Conservation (phyloP, 2,888 invertebrate genomes). For the Lumbricus terrestris region DNA sequence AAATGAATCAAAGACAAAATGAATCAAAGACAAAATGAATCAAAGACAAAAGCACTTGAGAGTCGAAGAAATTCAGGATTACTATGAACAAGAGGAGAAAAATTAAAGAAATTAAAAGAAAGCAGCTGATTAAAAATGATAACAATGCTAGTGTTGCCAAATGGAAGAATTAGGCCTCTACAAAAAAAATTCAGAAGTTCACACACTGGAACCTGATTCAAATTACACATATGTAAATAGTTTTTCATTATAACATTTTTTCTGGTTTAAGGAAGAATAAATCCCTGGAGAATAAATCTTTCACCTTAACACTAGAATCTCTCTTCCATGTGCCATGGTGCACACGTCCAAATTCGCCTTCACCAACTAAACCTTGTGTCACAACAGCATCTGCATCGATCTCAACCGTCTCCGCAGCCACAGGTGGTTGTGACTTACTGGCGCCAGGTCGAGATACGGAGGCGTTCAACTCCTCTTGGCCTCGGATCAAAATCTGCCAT, state of each 20-base stretch:
- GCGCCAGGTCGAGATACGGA: not conserved
- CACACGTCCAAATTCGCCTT: constrained; percentile 96
- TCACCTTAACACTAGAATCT: constrained; percentile 78
- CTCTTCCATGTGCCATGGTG: constrained; percentile 97
- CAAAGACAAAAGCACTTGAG: not conserved
- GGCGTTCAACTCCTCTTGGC: not conserved
- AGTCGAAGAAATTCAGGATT: not conserved
- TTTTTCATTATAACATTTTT: not conserved
- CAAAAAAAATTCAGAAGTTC: not conserved
- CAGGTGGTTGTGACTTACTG: constrained; percentile 5
- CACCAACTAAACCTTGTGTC: constrained; percentile 89
- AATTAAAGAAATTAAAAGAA: not conserved
- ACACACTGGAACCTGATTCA: not conserved
- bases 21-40: no score
- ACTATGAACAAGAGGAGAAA: not conserved
- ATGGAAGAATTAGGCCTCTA: not conserved
- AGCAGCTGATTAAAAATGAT: not conserved
- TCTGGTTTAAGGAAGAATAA: not conserved
- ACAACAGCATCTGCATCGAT: constrained; percentile 85
- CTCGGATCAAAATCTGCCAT: constrained; percentile 4
- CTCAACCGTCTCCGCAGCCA: constrained; percentile 21
- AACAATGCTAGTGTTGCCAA: not conserved
- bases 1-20: no score
- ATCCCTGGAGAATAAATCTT: not conserved
- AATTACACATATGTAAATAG: not conserved